Evolutionary conservation across 1,140 invertebrate genomes (phyloP).

Genomic region (Sarcophaga peregrina): DNA sequence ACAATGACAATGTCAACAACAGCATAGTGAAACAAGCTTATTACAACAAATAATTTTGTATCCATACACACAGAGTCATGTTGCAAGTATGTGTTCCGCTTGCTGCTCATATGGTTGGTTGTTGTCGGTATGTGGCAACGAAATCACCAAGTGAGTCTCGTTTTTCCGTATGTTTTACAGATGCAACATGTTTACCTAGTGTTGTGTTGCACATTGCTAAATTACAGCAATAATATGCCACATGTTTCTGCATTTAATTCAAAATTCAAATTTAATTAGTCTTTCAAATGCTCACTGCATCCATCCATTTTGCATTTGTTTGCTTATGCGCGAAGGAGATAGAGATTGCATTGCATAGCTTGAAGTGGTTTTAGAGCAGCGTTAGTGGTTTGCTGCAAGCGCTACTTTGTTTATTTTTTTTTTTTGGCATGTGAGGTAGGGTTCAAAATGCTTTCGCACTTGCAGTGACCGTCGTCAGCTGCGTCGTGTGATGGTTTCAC

Average conservation of each 20-base stretch:
- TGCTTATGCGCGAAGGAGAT: background rate
- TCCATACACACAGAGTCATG: background rate
- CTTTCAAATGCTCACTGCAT: slow-evolving; percentile 8
- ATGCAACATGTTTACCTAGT: slow-evolving; percentile 21
- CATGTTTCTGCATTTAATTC: slow-evolving; percentile 10
- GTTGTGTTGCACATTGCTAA: background rate
- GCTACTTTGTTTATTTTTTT: too few relatives aligned
- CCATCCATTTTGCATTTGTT: background rate
- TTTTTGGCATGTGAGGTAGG: too few relatives aligned
- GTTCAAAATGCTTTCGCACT: too few relatives aligned
- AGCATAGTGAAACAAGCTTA: slow-evolving; percentile 6
- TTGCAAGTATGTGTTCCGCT: background rate
- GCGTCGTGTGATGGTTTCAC: too few relatives aligned
- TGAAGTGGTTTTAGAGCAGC: too few relatives aligned
- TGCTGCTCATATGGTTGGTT: background rate
- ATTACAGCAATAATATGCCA: slow-evolving; percentile 27
- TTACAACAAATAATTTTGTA: background rate
- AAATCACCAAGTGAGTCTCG: background rate
- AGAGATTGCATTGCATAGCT: background rate
- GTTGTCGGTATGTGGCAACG: background rate
- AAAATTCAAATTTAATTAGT: slow-evolving; percentile 25
- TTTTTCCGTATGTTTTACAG: background rate
- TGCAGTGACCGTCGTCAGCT: too few relatives aligned
- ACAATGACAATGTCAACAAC: slow-evolving; percentile 24
- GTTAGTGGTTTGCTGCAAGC: too few relatives aligned